Conservation (phyloP, 2,113 vertebrate genomes). For the Myrmecobius fasciatus region DNA sequence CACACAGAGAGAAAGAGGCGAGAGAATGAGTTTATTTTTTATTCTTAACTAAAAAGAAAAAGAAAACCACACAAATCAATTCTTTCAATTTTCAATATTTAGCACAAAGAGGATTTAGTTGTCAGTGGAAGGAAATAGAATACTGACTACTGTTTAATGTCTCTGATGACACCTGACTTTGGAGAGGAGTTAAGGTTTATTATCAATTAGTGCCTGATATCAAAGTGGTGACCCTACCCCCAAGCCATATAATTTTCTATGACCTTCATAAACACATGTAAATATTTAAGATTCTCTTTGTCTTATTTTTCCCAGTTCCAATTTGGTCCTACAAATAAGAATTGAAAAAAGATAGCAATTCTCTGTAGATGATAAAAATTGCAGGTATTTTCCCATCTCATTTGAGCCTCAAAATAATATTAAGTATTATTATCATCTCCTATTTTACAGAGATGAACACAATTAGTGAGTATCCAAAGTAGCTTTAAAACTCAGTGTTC, state of each 20-base stretch:
- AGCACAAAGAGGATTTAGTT: not conserved
- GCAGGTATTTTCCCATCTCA: not conserved
- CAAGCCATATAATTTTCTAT: not conserved
- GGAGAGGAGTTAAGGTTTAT: not conserved
- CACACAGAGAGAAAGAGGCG: not conserved
- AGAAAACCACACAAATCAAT: not conserved
- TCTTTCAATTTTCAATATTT: not conserved
- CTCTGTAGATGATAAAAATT: not conserved
- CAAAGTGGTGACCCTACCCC: too few species aligned
- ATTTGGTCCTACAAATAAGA: not conserved
- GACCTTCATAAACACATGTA: not conserved
- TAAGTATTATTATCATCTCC: not conserved
- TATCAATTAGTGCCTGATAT: not conserved
- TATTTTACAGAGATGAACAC: not conserved
- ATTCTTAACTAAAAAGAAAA: not conserved
- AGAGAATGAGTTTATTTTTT: not conserved
- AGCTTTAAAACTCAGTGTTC: not conserved
- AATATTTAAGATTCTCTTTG: not conserved
- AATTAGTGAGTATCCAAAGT: not conserved
- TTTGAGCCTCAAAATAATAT: not conserved
- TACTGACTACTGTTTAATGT: not conserved
- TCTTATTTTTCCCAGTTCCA: not conserved
- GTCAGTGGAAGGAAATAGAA: not conserved
- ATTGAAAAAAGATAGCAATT: not conserved
- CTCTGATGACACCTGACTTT: not conserved